Percentiles rank a stretch among this genome's conserved stretches.
Conservation (phyloP, 1,140 invertebrate species). For the Drosophila tristis region DNA sequence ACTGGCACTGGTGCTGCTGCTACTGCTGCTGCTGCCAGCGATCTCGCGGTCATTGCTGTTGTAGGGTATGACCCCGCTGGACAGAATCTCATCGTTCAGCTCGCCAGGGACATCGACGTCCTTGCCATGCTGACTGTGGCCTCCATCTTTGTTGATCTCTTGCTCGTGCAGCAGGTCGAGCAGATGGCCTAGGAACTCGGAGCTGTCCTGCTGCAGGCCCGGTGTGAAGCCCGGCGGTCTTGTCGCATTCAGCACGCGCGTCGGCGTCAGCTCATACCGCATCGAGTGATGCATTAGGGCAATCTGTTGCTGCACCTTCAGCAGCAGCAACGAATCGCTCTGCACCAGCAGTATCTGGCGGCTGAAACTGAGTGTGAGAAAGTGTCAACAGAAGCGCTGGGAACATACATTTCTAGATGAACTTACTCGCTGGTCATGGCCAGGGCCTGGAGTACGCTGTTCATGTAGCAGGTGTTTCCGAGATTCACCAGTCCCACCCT, state of each 20-base stretch:
- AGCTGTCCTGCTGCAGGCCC: slow-evolving; percentile 93
- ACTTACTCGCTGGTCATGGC: slow-evolving; percentile 92
- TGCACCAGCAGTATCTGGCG: slow-evolving; percentile 86
- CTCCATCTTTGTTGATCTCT: slow-evolving; percentile 84
- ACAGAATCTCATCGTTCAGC: slow-evolving; percentile 41
- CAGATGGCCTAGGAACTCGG: slow-evolving; percentile 92
- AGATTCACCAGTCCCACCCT: slow-evolving; percentile 93
- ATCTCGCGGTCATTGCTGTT: slow-evolving; percentile 64
- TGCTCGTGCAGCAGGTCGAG: slow-evolving; percentile 90
- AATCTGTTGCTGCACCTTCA: slow-evolving; percentile 90
- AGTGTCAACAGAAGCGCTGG: background rate
- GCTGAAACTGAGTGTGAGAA: slow-evolving; percentile 79
- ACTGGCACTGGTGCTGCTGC: background rate
- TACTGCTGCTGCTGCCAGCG: slow-evolving; percentile 5
- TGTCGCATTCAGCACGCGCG: slow-evolving; percentile 88
- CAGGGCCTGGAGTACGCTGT: slow-evolving; percentile 92
- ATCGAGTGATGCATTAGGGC: slow-evolving; percentile 89
- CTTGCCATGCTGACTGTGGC: slow-evolving; percentile 4
- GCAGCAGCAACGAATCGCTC: slow-evolving; percentile 86
- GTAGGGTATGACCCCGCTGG: slow-evolving; percentile 69
- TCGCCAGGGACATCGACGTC: slow-evolving; percentile 17
- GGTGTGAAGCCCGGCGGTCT: slow-evolving; percentile 90
- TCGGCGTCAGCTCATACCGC: slow-evolving; percentile 88
- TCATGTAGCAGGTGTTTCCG: slow-evolving; percentile 95
- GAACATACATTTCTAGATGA: background rate